Percentiles rank a stretch among this genome's conserved stretches.
Conservation (phyloP, 2,113 vertebrate genomes). For the Dasyprocta punctata region DNA sequence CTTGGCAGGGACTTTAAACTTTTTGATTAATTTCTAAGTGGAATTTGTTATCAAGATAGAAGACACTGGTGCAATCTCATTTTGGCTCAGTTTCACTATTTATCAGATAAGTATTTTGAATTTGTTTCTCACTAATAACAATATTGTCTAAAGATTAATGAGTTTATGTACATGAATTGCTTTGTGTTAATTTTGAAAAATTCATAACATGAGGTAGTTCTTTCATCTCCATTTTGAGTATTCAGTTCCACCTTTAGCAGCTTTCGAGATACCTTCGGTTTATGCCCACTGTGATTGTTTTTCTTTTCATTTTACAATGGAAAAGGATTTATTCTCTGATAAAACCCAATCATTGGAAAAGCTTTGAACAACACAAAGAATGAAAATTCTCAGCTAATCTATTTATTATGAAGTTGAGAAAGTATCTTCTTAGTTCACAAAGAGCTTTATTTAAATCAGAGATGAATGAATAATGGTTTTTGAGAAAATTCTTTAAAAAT, state of each 20-base stretch:
- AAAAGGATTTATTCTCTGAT: conserved; percentile 34
- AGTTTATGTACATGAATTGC: neutral
- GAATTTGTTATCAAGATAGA: neutral
- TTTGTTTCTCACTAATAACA: conserved; percentile 10
- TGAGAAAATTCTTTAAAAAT: neutral
- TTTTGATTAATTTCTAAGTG: conserved; percentile 39
- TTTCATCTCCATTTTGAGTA: conserved; percentile 16
- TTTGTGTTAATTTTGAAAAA: conserved; percentile 34
- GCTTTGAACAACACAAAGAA: neutral
- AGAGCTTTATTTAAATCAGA: conserved; percentile 17
- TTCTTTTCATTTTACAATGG: conserved; percentile 8
- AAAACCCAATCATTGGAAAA: neutral
- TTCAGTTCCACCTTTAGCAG: neutral
- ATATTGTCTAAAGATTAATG: neutral
- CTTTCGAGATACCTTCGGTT: neutral
- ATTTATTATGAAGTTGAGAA: neutral
- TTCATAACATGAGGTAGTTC: neutral
- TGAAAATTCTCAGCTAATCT: conserved; percentile 33
- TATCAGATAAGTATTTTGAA: neutral
- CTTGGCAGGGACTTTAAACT: neutral
- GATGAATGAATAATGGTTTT: conserved; percentile 1
- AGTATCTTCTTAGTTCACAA: conserved; percentile 16
- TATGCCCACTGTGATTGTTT: neutral
- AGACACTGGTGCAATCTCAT: neutral
- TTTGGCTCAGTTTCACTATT: neutral